Evolutionary conservation across 2,888 invertebrate species (phyloP).

Genomic region (Iselma pallidipennis): DNA sequence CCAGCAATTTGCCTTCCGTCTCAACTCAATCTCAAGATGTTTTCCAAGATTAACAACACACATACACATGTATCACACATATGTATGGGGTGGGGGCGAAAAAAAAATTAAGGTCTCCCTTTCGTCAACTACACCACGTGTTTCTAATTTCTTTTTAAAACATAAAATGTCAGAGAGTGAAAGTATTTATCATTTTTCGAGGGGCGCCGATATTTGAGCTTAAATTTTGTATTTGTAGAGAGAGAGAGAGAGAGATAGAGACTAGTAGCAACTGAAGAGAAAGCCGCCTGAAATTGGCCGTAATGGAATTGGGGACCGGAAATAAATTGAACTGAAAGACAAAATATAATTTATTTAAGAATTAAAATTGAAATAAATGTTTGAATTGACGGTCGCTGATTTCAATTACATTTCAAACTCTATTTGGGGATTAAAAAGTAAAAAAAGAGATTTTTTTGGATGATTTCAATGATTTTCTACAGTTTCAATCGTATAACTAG

Average conservation of each 20-base stretch:
- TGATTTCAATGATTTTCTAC: slow-evolving; percentile 17
- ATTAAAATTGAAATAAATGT: slow-evolving; percentile 21
- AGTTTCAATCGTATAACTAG: slow-evolving; percentile 6
- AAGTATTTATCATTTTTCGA: slow-evolving; percentile 11
- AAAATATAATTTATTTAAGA: slow-evolving; percentile 13
- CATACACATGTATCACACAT: background rate
- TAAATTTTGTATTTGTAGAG: background rate
- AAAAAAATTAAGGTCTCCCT: background rate
- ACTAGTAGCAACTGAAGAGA: background rate
- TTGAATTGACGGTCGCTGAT: slow-evolving; percentile 13
- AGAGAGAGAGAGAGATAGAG: background rate
- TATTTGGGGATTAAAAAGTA: background rate
- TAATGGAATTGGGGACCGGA: background rate
- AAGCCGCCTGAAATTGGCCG: background rate
- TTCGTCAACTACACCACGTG: background rate
- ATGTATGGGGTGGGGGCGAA: no score
- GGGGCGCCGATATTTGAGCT: slow-evolving; percentile 20
- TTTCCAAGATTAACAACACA: slow-evolving; percentile 10
- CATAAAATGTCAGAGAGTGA: background rate
- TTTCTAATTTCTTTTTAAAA: slow-evolving; percentile 1
- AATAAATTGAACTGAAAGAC: background rate
- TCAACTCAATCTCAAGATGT: slow-evolving; percentile 15
- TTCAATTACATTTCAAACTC: slow-evolving; percentile 9
- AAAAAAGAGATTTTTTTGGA: no score
- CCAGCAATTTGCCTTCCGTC: slow-evolving; percentile 8